A percentile compares a stretch with the other conserved stretches of the same genome.
Evolutionary conservation across 2,113 vertebrate genomes (phyloP).

Genomic region (Vidua macroura): DNA sequence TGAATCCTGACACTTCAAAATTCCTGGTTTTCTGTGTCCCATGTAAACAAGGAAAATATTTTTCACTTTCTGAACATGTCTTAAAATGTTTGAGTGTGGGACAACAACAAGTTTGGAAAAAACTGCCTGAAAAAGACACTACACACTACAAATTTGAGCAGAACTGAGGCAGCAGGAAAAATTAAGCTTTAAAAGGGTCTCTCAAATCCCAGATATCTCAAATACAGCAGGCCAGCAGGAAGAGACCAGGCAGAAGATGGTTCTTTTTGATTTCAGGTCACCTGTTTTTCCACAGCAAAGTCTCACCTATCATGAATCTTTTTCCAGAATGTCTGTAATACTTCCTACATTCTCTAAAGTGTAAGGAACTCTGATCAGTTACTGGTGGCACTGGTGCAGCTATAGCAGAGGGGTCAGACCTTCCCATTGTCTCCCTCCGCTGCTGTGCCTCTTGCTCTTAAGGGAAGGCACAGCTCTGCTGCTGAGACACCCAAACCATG

Average conservation of each 20-base stretch:
- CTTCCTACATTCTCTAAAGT: background rate
- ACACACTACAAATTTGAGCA: background rate
- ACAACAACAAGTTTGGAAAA: background rate
- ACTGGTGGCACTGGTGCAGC: background rate
- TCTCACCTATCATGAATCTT: background rate
- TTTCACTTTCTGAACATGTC: background rate
- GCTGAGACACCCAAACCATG: accelerated
- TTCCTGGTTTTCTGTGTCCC: background rate
- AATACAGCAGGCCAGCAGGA: background rate
- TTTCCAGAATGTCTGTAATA: background rate
- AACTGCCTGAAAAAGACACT: background rate
- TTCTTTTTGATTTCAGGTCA: background rate
- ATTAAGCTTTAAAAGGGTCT: background rate
- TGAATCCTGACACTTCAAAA: background rate
- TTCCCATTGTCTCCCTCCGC: background rate
- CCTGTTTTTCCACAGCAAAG: background rate
- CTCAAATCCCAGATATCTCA: background rate
- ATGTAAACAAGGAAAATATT: background rate
- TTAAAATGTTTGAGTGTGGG: background rate
- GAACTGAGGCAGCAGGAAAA: background rate
- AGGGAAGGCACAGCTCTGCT: background rate
- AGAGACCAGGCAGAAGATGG: background rate
- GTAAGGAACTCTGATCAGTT: background rate
- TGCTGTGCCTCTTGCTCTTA: too few species aligned
- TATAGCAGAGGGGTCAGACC: background rate